Conservation (phyloP, 2,888 invertebrate genomes). For the Lasioglossum leucozonium region DNA sequence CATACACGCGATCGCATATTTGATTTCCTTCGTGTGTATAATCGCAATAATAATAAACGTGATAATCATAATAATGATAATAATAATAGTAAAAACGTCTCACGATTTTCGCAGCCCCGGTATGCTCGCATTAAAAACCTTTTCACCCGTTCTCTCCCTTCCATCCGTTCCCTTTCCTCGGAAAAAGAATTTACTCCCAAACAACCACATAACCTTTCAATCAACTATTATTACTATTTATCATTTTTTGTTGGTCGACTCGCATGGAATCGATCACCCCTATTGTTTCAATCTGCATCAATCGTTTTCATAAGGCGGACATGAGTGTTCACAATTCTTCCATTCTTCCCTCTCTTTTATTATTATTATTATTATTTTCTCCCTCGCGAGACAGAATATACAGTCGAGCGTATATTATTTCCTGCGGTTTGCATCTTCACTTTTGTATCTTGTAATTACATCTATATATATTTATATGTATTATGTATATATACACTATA, state of each 20-base stretch:
- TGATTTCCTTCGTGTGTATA: slow-evolving; percentile 12
- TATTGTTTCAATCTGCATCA: slow-evolving; percentile 77
- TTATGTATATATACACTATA: neutral
- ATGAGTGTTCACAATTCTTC: slow-evolving; percentile 66
- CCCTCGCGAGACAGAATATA: slow-evolving; percentile 80
- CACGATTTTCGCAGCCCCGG: slow-evolving; percentile 67
- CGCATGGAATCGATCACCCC: slow-evolving; percentile 65
- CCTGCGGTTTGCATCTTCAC: slow-evolving; percentile 8
- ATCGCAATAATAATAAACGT: slow-evolving; percentile 1
- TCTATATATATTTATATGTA: slow-evolving; percentile 14
- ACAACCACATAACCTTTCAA: slow-evolving; percentile 65
- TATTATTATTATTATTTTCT: slow-evolving; percentile 72
- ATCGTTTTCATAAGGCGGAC: slow-evolving; percentile 82
- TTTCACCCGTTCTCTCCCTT: slow-evolving; percentile 9
- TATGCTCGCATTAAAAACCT: slow-evolving; percentile 69
- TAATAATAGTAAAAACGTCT: slow-evolving; percentile 35
- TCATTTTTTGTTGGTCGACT: slow-evolving; percentile 57
- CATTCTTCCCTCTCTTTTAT: slow-evolving; percentile 29
- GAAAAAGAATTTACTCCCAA: slow-evolving; percentile 67
- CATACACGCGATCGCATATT: neutral
- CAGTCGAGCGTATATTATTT: slow-evolving; percentile 71
- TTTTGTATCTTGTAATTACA: slow-evolving; percentile 58
- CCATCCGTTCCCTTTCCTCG: slow-evolving; percentile 57
- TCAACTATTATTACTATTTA: slow-evolving; percentile 52
- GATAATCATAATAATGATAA: neutral